Conservation (phyloP, 2,797 vertebrate genomes). For the Dermochelys coriacea region DNA sequence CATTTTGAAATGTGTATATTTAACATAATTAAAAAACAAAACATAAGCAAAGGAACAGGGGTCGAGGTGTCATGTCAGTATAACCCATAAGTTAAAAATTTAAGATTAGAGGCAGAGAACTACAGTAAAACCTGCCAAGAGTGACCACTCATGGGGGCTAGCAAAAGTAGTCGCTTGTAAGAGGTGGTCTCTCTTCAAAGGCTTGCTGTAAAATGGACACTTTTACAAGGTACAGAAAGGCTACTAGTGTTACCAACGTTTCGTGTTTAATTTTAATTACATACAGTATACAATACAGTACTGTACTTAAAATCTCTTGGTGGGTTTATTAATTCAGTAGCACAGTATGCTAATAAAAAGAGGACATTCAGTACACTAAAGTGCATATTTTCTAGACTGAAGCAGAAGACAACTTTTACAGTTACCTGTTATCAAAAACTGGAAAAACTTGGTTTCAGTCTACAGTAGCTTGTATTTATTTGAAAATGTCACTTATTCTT, state of each 20-base stretch:
- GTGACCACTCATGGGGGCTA: background rate
- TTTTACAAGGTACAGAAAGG: background rate
- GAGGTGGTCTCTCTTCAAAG: background rate
- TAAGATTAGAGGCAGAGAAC: background rate
- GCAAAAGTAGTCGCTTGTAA: background rate
- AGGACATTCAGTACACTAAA: background rate
- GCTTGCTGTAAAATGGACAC: background rate
- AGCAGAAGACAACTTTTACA: background rate
- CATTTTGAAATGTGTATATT: conserved; percentile 2
- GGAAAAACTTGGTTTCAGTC: background rate
- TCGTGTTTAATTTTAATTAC: background rate
- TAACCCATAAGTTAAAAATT: background rate
- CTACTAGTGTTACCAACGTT: background rate
- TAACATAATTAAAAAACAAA: background rate
- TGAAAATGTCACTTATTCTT: background rate
- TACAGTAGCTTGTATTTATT: background rate
- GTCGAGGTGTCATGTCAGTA: accelerated
- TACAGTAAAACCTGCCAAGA: background rate
- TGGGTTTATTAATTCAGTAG: background rate
- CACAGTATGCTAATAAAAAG: background rate
- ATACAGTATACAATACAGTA: background rate
- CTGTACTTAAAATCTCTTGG: background rate
- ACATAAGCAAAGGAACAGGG: background rate
- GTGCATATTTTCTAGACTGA: background rate
- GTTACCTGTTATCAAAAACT: background rate